Percentiles rank a stretch among this genome's conserved stretches.
Conservation (phyloP, 2,113 vertebrate species). For the Donacobius atricapilla region DNA sequence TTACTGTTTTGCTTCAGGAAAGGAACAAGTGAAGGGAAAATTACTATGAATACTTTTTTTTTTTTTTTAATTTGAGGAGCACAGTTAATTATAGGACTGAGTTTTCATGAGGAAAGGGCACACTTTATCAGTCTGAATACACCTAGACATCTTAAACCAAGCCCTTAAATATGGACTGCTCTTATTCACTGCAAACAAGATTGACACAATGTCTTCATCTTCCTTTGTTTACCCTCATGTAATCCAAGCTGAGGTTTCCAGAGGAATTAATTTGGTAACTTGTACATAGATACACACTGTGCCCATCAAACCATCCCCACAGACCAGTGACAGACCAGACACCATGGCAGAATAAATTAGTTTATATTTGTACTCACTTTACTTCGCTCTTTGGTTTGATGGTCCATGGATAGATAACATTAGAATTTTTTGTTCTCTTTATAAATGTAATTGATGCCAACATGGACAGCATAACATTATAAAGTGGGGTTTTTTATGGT, state of each 20-base stretch:
- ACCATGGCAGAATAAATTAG: not conserved
- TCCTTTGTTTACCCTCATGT: slow-evolving; percentile 21
- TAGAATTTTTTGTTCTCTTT: not conserved
- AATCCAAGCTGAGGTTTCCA: slow-evolving; percentile 32
- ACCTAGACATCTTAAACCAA: not conserved
- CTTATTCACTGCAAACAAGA: not conserved
- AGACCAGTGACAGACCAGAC: not conserved
- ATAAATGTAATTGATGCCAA: not conserved
- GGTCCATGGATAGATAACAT: slow-evolving; percentile 1
- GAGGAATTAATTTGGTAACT: slow-evolving; percentile 19
- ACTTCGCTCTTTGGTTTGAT: not conserved
- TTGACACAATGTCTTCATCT: slow-evolving; percentile 20
- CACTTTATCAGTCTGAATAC: not conserved
- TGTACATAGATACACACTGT: not conserved
- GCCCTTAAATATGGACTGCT: not conserved
- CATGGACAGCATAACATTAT: not conserved
- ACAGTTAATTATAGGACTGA: not conserved
- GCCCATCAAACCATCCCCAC: not conserved
- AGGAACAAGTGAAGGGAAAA: not conserved
- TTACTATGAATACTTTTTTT: not conserved
- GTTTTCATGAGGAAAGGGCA: not conserved
- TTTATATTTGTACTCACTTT: not conserved
- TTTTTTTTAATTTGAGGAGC: not conserved
- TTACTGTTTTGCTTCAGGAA: not conserved
- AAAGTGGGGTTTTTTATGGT: not conserved